Percentiles rank a stretch among this genome's conserved stretches.
phyloP scores from a whole-genome alignment of 2,888 invertebrate genomes.

The Encarsia formosa region DNA sequence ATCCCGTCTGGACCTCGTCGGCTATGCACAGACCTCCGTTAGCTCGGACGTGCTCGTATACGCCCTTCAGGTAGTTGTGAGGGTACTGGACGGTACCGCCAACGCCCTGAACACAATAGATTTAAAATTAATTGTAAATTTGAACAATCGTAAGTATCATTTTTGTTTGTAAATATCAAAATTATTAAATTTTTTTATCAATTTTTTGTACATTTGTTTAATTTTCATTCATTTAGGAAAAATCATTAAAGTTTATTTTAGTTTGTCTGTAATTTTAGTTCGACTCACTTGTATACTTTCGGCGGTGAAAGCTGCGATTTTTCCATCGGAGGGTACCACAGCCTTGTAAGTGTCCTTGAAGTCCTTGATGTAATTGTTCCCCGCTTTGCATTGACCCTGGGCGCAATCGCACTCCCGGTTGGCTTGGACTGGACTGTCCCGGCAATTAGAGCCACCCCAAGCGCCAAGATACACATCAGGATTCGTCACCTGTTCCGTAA shows the following conservation, averaged over 20 bases:
- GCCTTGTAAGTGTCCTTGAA: conserved; percentile 74
- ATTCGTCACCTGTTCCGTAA: conserved; percentile 67
- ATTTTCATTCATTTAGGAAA: background rate
- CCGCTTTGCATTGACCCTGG: conserved; percentile 64
- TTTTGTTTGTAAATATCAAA: too few relatives aligned
- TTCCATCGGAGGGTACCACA: conserved; percentile 67
- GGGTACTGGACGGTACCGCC: conserved; percentile 93
- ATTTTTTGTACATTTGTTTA: too few relatives aligned
- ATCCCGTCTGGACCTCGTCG: conserved; percentile 97
- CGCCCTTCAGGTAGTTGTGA: conserved; percentile 77
- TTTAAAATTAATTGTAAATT: too few relatives aligned
- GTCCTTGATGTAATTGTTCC: conserved; percentile 77
- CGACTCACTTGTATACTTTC: conserved; percentile 82
- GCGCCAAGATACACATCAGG: conserved; percentile 88
- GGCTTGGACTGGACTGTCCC: conserved; percentile 78
- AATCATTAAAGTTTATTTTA: too few relatives aligned
- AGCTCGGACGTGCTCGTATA: conserved; percentile 70
- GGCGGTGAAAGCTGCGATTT: conserved; percentile 85
- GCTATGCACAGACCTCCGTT: conserved; percentile 86
- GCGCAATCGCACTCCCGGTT: conserved; percentile 65
- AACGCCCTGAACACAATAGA: conserved; percentile 60
- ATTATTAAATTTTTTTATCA: too few relatives aligned
- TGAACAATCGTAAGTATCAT: too few relatives aligned
- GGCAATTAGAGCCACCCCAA: conserved; percentile 84
- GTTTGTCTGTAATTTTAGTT: background rate